Evolutionary conservation across 2,113 vertebrate genomes (phyloP), one percentile per base, ranked within the genome.

Genomic region (Polypterus senegalus): DNA sequence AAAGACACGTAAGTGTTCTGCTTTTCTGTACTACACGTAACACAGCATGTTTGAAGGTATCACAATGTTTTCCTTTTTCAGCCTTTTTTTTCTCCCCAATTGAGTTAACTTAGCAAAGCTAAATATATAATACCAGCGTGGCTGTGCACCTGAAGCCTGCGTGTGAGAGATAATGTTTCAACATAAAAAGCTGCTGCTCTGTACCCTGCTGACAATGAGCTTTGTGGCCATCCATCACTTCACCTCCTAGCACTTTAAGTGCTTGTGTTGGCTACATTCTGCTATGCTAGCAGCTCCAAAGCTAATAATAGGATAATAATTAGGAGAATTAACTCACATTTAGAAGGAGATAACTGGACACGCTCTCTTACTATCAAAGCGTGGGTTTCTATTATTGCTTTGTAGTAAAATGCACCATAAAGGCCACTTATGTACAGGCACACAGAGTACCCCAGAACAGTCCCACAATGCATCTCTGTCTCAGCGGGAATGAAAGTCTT

Each of bases 11-110:
- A 27, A 27, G 27, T 55, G 11, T 61, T 7, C 58, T 67, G 55
- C 64, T 60, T 66, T 47, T 52, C 47, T 56, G 54, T 47, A 27
- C 43, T 47, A 62, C 58, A 48, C 56, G 4, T 27, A 27, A 27
- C 27, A 27, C 27, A 27, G 27, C 27, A 27, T 27, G 27, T 27
- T 27, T 27, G 27, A 27, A 27, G 27, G 27, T 27, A 27, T 27
- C 27, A 27, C 27, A 27, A 27, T 27, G 60, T 52, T 66, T 49
- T 53, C 60, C 60, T 56, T 65, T 52, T 51, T 9, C n/a, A 55
- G 7, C 48, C 27, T 75, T 76, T 54, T 76, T 77, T 44, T 57
- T 67, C 69, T 70, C 74, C 66, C 64, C 61, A 77, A 83, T 76
- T 79, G 82, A 86, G 78, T 9, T 51, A 6, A 51, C 9, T 51